A percentile compares a stretch with the other conserved stretches of the same genome.
phyloP scores from a whole-genome alignment of 1,140 invertebrate genomes.

The Tenebrio molitor region DNA sequence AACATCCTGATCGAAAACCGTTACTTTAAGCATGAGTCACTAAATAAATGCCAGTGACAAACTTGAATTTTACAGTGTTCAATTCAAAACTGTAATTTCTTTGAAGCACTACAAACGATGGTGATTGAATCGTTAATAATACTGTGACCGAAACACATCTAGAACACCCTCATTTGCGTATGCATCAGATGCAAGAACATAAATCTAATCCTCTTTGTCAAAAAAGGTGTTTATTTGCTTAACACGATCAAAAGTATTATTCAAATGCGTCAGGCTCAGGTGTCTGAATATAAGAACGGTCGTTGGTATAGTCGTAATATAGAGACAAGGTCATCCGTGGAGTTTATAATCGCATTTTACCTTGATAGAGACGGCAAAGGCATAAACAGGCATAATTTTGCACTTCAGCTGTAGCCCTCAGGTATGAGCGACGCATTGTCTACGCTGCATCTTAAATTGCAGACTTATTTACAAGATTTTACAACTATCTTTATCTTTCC shows the following conservation, averaged over 20 bases:
- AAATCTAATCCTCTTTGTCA: conserved; percentile 28
- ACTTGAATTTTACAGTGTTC: too few species aligned
- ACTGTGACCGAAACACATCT: conserved; percentile 38
- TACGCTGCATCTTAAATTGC: conserved; percentile 34
- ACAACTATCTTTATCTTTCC: conserved; percentile 27
- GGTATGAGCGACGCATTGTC: conserved; percentile 41
- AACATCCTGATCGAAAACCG: too few species aligned
- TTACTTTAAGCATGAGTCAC: too few species aligned
- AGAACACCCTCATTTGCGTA: conserved; percentile 32
- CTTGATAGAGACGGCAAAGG: conserved; percentile 45
- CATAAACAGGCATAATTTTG: conserved; percentile 47
- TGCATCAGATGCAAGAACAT: conserved; percentile 21
- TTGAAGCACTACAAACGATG: conserved; percentile 11
- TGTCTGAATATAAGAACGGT: conserved; percentile 21
- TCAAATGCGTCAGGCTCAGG: conserved; percentile 22
- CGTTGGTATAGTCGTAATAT: conserved; percentile 34
- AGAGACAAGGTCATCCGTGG: conserved; percentile 41
- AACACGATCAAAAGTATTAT: conserved; percentile 40
- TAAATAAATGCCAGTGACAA: too few species aligned
- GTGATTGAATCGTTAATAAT: conserved; percentile 40
- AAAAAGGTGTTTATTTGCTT: conserved; percentile 38
- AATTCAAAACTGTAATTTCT: conserved; percentile 21
- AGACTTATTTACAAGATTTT: conserved; percentile 35
- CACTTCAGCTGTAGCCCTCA: conserved; percentile 37
- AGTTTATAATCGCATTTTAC: conserved; percentile 43